Conservation (phyloP, 2,797 vertebrate genomes). For the Sitta carolinensis region DNA sequence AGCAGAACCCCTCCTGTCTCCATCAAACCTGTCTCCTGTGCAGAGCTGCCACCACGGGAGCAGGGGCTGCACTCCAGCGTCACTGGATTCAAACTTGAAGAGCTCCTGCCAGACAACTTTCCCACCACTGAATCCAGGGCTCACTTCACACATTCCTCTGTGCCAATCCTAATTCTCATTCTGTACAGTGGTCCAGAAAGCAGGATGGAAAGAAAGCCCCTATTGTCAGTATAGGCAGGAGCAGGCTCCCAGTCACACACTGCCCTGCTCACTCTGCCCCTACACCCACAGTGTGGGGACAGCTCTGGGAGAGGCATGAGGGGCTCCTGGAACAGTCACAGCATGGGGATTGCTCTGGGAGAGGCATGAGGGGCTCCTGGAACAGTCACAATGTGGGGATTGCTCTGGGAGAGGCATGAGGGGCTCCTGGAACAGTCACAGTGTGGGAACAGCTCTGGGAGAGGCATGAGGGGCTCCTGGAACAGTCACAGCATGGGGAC, state of each 20-base stretch:
- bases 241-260: background rate
- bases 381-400: no score
- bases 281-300: background rate
- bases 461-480: no score
- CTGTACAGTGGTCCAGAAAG: background rate
- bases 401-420: no score
- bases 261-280: background rate
- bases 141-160: slow-evolving; percentile 20
- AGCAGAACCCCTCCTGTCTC: background rate
- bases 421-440: no score
- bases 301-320: background rate
- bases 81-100: background rate
- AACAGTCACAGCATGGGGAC: no score
- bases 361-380: no score
- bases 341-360: no score
- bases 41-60: background rate
- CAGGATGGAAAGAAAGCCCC: slow-evolving; percentile 6
- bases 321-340: background rate
- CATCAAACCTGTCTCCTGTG: background rate
- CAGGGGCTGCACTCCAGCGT: background rate
- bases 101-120: background rate
- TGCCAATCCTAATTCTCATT: slow-evolving; percentile 8
- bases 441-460: no score
- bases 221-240: slow-evolving; percentile 7
- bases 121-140: background rate